Percentiles rank a stretch among this genome's conserved stretches.
Evolutionary conservation across 37 sponge, comb jelly and placozoan genomes (phyloP).

Genomic region (Beroe ovata): DNA sequence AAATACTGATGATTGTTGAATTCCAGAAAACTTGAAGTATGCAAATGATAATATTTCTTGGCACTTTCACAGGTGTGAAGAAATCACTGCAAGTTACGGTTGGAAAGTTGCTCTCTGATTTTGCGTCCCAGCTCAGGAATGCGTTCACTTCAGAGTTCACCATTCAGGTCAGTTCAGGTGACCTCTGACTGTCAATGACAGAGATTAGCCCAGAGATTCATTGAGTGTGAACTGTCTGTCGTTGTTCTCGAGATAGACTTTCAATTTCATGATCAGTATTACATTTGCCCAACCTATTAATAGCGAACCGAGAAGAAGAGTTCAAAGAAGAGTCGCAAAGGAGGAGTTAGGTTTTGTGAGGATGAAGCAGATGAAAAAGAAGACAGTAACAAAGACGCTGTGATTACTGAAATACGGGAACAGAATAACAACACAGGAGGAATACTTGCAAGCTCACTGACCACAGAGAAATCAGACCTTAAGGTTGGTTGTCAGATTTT

Average conservation of each 20-base stretch:
- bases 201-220: too few relatives aligned
- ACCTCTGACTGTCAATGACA: too few relatives aligned
- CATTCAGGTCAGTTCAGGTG: not conserved
- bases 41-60: too few relatives aligned
- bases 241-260: too few relatives aligned
- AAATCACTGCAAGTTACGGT: constrained; percentile 13
- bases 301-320: constrained; percentile 16
- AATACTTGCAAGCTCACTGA: not conserved
- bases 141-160: constrained; percentile 44
- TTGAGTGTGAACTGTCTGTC: too few relatives aligned
- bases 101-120: constrained; percentile 44
- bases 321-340: constrained; percentile 44
- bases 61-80: constrained; percentile 50
- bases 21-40: too few relatives aligned
- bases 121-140: constrained; percentile 12
- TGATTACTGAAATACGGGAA: not conserved
- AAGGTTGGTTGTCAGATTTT: too few relatives aligned
- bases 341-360: constrained; percentile 35
- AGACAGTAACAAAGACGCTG: not conserved
- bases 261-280: too few relatives aligned
- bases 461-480: not conserved
- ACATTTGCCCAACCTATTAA: too few relatives aligned
- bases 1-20: too few relatives aligned
- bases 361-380: not conserved
- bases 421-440: not conserved